Base-by-base conservation (phyloP, 2,113 vertebrate species). In the Agelaius phoeniceus region DNA sequence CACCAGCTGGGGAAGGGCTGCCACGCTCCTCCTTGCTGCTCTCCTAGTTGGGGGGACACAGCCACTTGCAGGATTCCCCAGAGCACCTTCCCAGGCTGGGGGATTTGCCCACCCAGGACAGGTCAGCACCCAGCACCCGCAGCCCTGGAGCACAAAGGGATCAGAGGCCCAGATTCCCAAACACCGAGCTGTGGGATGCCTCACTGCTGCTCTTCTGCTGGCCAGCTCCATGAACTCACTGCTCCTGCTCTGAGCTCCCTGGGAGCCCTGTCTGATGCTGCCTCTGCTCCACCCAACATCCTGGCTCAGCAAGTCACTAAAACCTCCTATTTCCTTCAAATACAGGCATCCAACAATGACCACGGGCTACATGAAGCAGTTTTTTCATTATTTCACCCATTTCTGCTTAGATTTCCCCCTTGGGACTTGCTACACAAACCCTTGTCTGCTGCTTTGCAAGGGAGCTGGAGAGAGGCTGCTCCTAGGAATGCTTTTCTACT, bases 31-130 rank as follows among this genome's bases (percentile, higher is more conserved):
- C 98, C 69, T 62, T 92, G 67, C 97, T 97, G 55, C 95, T 97
- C 84, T 97, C 98, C 98, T 99, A 8, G 22, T 3, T 4, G 19
- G 61, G n/a, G 84, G 76, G 62, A 95, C 59, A 71, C 62, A 46
- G 14, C 51, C 61, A 2, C 75, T 61, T 3, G 75, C 67, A 71
- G 8, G 31, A n/a, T 7, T 6, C 16, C 65, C 37, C 90, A 31
- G 11, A 1, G 0, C 59, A 13, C n/a, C 37, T 1, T 6, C 6
- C 63, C 61, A 8, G 11, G 65, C 52, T 3, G 21, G 16, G 4
- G 8, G 1, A 19, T n/a, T 26, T 39, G 3, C 13, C 33, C 15
- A 1, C 26, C 48, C 2, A 28, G 2, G 35, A 13, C 23, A 14
- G 35, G 27, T 11, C 52, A 52, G 9, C 20, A 3, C 31, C 44